Conservation (phyloP, 2,888 invertebrate genomes). For the Lycocerus yunnanus region DNA sequence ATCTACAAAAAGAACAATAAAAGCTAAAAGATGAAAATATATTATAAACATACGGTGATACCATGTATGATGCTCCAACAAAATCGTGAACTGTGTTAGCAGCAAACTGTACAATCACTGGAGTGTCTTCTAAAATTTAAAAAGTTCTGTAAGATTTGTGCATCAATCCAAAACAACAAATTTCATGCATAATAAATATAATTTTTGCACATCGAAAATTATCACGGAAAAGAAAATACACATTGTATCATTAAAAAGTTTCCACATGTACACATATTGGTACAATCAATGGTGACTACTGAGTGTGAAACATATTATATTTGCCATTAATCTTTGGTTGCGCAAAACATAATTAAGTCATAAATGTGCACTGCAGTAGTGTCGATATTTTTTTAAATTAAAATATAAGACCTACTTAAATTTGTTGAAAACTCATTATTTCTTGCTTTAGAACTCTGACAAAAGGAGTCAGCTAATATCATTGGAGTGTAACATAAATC, state of each 20-base stretch:
- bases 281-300: no score
- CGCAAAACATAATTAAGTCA: no score
- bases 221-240: no score
- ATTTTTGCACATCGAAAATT: no score
- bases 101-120: conserved; percentile 94
- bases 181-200: no score
- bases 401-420: conserved; percentile 48
- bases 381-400: no score
- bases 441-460: conserved; percentile 85
- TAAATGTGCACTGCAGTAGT: background rate
- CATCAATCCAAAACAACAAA: background rate
- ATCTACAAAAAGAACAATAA: conserved; percentile 55
- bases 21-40: conserved; percentile 6
- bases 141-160: background rate
- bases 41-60: conserved; percentile 67
- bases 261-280: no score
- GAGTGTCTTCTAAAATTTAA: conserved; percentile 69
- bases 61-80: conserved; percentile 80
- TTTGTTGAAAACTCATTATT: conserved; percentile 80
- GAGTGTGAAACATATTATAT: no score
- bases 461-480: conserved; percentile 94
- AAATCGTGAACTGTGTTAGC: conserved; percentile 84
- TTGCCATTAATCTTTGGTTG: no score
- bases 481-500: conserved; percentile 95
- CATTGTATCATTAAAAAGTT: no score